Evolutionary conservation across 2,888 invertebrate species (phyloP), one percentile per base, ranked within the genome.

Genomic region (Chromoteleia sp.): DNA sequence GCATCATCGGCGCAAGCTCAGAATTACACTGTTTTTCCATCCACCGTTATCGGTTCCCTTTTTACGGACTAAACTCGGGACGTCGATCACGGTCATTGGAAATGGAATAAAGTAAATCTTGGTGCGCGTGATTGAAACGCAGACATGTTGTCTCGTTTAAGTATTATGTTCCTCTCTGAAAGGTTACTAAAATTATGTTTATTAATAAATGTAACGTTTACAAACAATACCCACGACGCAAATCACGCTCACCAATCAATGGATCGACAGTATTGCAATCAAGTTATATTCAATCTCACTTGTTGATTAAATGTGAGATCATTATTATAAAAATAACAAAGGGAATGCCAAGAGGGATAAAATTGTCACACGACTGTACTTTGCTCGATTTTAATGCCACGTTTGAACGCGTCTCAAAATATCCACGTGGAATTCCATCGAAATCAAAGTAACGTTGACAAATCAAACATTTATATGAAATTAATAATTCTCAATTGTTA

Each of bases 1-100:
- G 91, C 91, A 92, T 91, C 91, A 91, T 91, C 91, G 91, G 91
- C 91, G 91, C 91, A 91, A 91, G 91, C 91, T 92, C 86, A 88
- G 86, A 89, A 86, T 87, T 87, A 87, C 86, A 86, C 63, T 76
- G 77, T 78, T 74, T 81, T 70, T 79, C 81, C 76, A 81, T 81
- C 52, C 59, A 78, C 82, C 82, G 82, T 74, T 54, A 82, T 80
- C 83, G 78, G 75, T 50, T 58, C 71, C 77, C 70, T 68, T 29
- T 52, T 54, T 75, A 41, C 25, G 19, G 29, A 52, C 21, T 17
- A 59, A 17, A 12, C 19, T 67, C 25, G 36, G 82, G 76, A 58
- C 33, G 54, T 68, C 82, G 78, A 79, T 84, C 75, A 83, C 83
- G 85, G 79, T 82, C 61, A 45, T 83, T 83, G 84, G 82, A 81